Evolutionary conservation across 2,113 vertebrate species (phyloP).

Genomic region (Poeciliopsis prolifica): DNA sequence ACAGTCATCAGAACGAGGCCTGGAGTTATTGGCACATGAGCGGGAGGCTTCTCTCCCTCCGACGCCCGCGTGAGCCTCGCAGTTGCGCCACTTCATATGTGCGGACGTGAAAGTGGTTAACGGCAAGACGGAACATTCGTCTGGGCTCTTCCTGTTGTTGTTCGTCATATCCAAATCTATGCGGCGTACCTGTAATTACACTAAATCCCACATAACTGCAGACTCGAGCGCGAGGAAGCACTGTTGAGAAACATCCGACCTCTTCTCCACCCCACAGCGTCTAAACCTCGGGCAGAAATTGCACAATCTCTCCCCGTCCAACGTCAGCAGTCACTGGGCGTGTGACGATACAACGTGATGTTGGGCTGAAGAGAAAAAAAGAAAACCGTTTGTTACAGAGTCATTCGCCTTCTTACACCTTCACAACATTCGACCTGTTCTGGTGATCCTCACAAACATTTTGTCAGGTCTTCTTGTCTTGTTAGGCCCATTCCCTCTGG

Average conservation of each 20-base stretch:
- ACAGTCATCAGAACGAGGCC: slow-evolving; percentile 64
- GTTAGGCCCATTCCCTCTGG: not conserved
- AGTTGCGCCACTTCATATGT: slow-evolving; percentile 33
- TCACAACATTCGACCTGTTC: not conserved
- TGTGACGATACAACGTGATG: not conserved
- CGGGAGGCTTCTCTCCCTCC: slow-evolving; percentile 32
- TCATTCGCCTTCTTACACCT: not conserved
- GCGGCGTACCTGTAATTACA: slow-evolving; percentile 40
- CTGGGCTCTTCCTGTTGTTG: slow-evolving; percentile 10
- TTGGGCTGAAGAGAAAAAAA: not conserved
- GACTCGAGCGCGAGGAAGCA: not conserved
- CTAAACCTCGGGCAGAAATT: not conserved
- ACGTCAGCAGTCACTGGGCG: not conserved
- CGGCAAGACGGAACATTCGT: slow-evolving; percentile 16
- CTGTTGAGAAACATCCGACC: slow-evolving; percentile 25
- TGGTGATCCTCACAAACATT: not conserved
- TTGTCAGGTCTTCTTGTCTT: not conserved
- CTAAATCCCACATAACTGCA: slow-evolving; percentile 23
- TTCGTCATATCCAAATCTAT: not conserved
- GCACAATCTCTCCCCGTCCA: not conserved
- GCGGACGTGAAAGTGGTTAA: slow-evolving; percentile 14
- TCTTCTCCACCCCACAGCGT: slow-evolving; percentile 15
- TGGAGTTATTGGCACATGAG: slow-evolving; percentile 35
- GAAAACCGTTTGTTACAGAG: not conserved
- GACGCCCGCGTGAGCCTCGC: slow-evolving; percentile 33